Evolutionary conservation across 1,140 invertebrate genomes (phyloP).

Genomic region (Leptinotarsa defecta): DNA sequence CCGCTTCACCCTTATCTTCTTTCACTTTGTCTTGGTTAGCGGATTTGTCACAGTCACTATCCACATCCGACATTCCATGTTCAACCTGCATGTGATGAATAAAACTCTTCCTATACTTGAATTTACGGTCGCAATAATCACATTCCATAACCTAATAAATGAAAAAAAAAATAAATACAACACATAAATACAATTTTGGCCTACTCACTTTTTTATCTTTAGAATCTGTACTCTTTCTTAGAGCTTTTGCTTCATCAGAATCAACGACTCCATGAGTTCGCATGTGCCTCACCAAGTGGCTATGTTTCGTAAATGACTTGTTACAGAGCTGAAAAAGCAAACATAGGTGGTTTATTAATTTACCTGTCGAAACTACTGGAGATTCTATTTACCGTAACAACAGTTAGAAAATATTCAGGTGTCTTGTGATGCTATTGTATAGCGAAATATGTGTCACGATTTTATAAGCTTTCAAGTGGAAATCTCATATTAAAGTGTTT

Average conservation of each 20-base stretch:
- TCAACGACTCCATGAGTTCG: conserved; percentile 43
- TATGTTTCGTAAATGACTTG: conserved; percentile 52
- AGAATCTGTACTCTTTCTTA: conserved; percentile 8
- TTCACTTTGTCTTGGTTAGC: not conserved
- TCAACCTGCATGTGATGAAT: conserved; percentile 54
- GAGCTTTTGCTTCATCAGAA: conserved; percentile 36
- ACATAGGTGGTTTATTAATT: conserved; percentile 47
- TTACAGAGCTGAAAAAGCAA: conserved; percentile 48
- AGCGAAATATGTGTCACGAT: not conserved
- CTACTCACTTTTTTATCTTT: conserved; percentile 38
- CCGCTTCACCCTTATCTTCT: not conserved
- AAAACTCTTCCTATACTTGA: conserved; percentile 56
- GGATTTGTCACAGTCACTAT: conserved; percentile 31
- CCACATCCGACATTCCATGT: conserved; percentile 52
- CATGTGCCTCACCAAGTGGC: conserved; percentile 51
- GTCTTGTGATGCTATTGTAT: too few species aligned
- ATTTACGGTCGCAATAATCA: conserved; percentile 56
- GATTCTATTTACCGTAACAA: not conserved
- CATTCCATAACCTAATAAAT: conserved; percentile 49
- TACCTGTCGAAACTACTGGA: not conserved
- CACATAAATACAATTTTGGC: not conserved
- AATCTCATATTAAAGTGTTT: not conserved
- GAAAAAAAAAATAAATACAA: too few species aligned
- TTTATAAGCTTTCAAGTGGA: not conserved
- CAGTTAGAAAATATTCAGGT: too few species aligned